A percentile compares a stretch with the other conserved stretches of the same genome.
Conservation (phyloP, 2,888 invertebrate species). For the Epiblema foenella region DNA sequence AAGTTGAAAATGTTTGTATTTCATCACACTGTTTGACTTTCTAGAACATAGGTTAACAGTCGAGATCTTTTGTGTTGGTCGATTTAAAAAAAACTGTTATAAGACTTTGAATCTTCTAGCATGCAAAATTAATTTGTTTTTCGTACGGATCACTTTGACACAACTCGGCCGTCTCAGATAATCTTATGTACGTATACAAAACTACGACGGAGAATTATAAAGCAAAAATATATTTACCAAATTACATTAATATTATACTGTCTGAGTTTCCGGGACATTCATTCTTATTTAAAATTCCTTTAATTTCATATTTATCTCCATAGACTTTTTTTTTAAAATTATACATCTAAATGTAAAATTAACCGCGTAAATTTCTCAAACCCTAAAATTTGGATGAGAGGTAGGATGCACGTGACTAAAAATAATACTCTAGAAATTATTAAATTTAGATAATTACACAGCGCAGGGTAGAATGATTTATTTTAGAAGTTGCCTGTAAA, state of each 20-base stretch:
- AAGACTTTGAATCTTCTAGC: too few species aligned
- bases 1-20: not conserved
- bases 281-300: not conserved
- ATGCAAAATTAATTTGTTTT: too few species aligned
- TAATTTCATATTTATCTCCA: not conserved
- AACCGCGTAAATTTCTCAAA: not conserved
- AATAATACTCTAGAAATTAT: conserved; percentile 47
- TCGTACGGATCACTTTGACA: too few species aligned
- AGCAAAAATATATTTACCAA: not conserved
- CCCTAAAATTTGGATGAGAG: conserved; percentile 24
- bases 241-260: not conserved
- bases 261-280: too few species aligned
- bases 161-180: too few species aligned
- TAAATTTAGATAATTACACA: conserved; percentile 50
- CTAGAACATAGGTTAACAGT: not conserved
- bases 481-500: conserved; percentile 46
- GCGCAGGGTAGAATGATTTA: conserved; percentile 50
- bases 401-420: conserved; percentile 45
- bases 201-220: not conserved
- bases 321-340: not conserved
- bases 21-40: not conserved
- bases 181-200: not conserved
- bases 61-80: too few species aligned
- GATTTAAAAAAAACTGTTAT: too few species aligned
- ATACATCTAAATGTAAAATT: conserved; percentile 3